These are phyloP conservation scores for Ennomos erosarius DNA, from an alignment of 2,888 invertebrate species.

Conservation along the genomic window DNA sequence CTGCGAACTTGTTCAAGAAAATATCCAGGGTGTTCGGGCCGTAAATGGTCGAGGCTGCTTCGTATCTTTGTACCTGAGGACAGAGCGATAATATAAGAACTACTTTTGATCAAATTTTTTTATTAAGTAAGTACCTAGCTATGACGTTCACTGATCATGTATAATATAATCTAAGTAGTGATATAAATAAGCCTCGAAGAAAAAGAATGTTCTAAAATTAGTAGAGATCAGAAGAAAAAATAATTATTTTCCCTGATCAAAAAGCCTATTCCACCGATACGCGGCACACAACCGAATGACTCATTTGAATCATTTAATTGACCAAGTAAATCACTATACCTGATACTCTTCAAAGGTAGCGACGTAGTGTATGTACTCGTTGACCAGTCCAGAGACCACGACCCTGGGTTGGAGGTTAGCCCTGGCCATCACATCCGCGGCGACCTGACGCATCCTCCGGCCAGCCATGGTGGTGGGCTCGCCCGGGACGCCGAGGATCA, in stretches of 20 bases:
- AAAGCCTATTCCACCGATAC: no score
- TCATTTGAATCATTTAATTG: no score
- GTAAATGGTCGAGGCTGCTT: constrained; percentile 94
- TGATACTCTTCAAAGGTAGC: constrained; percentile 92
- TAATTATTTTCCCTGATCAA: no score
- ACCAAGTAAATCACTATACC: constrained; percentile 59
- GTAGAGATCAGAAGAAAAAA: no score
- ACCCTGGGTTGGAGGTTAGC: constrained; percentile 77
- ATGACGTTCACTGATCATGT: no score
- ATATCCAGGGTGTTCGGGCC: constrained; percentile 93
- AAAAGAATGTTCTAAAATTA: no score
- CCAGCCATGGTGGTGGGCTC: constrained; percentile 96
- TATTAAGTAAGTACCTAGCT: no score
- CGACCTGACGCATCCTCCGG: constrained; percentile 84
- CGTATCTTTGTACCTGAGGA: constrained; percentile 93
- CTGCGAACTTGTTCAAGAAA: constrained; percentile 88
- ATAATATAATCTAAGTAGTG: no score
- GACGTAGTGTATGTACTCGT: constrained; percentile 93
- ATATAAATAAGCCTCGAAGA: no score
- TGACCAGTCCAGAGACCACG: constrained; percentile 91
- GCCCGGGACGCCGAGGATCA: constrained; percentile 91
- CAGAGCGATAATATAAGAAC: neutral
- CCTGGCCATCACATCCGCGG: constrained; percentile 68
- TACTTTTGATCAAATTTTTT: no score
- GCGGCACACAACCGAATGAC: no score